Evolutionary conservation across 2,888 invertebrate genomes (phyloP).

Genomic region (Chrysolina haemoptera): DNA sequence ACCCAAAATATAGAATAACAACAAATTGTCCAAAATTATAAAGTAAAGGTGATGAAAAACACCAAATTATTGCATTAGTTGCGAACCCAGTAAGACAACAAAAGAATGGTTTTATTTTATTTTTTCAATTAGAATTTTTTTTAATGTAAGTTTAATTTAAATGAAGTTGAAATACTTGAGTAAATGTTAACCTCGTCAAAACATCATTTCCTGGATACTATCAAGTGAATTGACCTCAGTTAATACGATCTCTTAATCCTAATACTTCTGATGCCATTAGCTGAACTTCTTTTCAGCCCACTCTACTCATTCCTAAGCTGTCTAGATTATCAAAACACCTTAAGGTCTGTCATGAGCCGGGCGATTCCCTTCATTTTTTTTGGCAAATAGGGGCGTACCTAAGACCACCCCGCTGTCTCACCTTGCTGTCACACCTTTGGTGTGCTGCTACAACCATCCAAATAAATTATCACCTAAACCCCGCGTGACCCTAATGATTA

Average conservation of each 20-base stretch:
- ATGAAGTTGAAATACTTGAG: too few species aligned
- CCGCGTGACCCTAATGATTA: background rate
- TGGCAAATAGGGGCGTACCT: slow-evolving; percentile 26
- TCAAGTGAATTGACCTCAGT: background rate
- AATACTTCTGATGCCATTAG: background rate
- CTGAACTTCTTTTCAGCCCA: background rate
- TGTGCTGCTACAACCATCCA: slow-evolving; percentile 3
- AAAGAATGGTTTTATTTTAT: too few species aligned
- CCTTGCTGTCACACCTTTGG: slow-evolving; percentile 25
- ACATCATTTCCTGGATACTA: too few species aligned
- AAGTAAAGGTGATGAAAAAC: too few species aligned
- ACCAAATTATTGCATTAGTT: too few species aligned
- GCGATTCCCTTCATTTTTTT: slow-evolving; percentile 29
- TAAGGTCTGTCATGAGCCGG: background rate
- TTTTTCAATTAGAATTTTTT: too few species aligned
- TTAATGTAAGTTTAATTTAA: too few species aligned
- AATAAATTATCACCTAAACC: background rate
- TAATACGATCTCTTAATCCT: slow-evolving; percentile 13
- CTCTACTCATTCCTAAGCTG: background rate
- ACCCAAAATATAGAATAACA: too few species aligned
- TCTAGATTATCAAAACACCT: slow-evolving; percentile 11
- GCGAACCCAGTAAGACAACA: too few species aligned
- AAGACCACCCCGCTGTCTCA: slow-evolving; percentile 9
- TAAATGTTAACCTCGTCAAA: too few species aligned
- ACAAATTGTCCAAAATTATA: too few species aligned